Percentiles rank a stretch among this genome's conserved stretches.
Conservation (phyloP, 2,113 vertebrate species). For the Aleadryas rufinucha region DNA sequence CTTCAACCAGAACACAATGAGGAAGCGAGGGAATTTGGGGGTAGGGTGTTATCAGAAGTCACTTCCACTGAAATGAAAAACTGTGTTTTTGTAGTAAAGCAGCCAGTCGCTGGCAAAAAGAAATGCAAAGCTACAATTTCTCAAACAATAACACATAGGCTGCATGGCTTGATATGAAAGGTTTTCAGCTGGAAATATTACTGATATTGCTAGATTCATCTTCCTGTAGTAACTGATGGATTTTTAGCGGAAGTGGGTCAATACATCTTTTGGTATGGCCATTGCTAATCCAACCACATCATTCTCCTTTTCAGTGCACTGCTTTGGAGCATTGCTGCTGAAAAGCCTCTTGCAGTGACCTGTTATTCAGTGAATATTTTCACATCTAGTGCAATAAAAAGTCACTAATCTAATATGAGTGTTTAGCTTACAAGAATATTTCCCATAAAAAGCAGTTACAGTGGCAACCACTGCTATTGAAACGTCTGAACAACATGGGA, state of each 20-base stretch:
- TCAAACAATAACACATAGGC: not conserved
- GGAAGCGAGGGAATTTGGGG: not conserved
- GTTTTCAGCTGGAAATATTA: not conserved
- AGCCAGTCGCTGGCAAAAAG: not conserved
- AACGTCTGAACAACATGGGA: not conserved
- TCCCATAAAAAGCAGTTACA: not conserved
- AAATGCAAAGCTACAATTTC: not conserved
- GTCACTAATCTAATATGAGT: not conserved
- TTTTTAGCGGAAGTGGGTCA: not conserved
- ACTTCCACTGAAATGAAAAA: not conserved
- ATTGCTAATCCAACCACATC: not conserved
- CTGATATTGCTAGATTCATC: not conserved
- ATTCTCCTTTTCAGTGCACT: not conserved
- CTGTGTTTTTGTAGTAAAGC: not conserved
- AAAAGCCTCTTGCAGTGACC: not conserved
- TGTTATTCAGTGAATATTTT: not conserved
- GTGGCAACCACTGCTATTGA: not conserved
- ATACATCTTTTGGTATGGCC: not conserved
- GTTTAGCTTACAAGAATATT: not conserved
- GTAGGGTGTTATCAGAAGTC: not conserved
- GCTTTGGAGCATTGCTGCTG: not conserved
- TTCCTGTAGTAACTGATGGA: not conserved
- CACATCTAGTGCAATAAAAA: not conserved
- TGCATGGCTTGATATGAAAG: not conserved
- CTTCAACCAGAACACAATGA: not conserved